phyloP scores from a whole-genome alignment of 2,797 vertebrate genomes.

The Psittacula echo region DNA sequence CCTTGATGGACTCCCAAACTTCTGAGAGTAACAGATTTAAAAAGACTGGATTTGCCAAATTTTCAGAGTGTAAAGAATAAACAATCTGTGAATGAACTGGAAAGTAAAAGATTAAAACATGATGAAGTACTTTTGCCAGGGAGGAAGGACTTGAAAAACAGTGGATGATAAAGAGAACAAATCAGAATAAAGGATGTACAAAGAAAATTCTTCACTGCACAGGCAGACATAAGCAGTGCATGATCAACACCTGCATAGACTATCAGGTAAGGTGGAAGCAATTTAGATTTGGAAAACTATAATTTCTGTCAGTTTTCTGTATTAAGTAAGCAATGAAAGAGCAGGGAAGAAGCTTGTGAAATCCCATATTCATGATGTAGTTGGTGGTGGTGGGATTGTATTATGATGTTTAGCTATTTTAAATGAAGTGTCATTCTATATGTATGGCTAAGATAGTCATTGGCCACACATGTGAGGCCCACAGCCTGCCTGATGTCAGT shows the following conservation, averaged over 20 bases:
- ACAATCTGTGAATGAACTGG: not conserved
- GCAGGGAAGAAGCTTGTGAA: not conserved
- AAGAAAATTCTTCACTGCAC: not conserved
- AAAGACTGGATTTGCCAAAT: not conserved
- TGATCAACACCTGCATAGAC: not conserved
- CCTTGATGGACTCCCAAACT: not conserved
- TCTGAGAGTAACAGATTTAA: not conserved
- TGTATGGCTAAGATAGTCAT: fast-evolving
- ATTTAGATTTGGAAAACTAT: not conserved
- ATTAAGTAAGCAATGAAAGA: not conserved
- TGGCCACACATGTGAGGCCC: not conserved
- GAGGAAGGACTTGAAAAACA: not conserved
- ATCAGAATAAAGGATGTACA: not conserved
- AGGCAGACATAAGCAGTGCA: not conserved
- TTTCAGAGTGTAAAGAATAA: not conserved
- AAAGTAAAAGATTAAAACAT: not conserved
- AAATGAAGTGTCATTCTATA: not conserved
- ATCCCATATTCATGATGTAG: not conserved
- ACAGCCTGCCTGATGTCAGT: not conserved
- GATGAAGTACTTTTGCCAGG: not conserved
- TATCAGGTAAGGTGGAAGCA: not conserved
- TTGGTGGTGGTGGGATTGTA: not conserved
- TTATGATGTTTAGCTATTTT: not conserved
- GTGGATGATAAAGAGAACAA: not conserved
- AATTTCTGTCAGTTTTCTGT: not conserved